These are phyloP conservation scores for Centroberyx gerrardi DNA, from an alignment of 2,797 vertebrate species.

Conservation along the genomic window DNA sequence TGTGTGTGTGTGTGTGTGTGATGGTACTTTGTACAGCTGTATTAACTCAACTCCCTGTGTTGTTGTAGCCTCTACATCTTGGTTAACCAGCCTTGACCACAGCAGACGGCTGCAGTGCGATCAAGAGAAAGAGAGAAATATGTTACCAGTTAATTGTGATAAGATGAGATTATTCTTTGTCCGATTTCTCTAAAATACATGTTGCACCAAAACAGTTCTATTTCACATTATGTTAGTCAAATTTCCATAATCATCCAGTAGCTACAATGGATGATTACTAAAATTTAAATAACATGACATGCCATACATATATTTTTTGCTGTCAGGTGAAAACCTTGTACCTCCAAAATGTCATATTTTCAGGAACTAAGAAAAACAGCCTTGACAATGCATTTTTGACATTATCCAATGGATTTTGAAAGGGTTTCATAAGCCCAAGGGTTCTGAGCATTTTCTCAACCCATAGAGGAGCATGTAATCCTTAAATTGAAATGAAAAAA, in stretches of 20 bases:
- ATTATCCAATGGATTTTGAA: no score
- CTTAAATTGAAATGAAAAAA: no score
- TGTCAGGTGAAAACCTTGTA: no score
- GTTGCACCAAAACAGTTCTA: neutral
- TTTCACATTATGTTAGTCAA: constrained; percentile 12
- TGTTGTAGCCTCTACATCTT: constrained; percentile 26
- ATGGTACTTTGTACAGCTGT: constrained; percentile 2
- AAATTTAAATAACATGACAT: constrained; percentile 21
- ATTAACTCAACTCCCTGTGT: constrained; percentile 7
- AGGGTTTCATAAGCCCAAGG: no score
- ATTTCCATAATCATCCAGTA: neutral
- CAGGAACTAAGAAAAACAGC: no score
- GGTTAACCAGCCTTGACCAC: constrained; percentile 42
- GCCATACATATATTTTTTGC: neutral
- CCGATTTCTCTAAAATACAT: constrained; percentile 1
- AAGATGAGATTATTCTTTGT: constrained; percentile 12
- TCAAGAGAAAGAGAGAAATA: constrained; percentile 11
- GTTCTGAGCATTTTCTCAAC: no score
- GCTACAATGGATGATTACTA: neutral
- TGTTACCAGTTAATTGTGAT: neutral
- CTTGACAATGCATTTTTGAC: no score
- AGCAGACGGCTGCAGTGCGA: constrained; percentile 36
- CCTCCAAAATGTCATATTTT: no score
- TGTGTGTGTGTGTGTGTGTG: neutral
- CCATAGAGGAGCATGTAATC: no score